Evolutionary conservation across 2,113 vertebrate genomes (phyloP), one percentile per base, ranked within the genome.

Genomic region (Australoheros scitulus): DNA sequence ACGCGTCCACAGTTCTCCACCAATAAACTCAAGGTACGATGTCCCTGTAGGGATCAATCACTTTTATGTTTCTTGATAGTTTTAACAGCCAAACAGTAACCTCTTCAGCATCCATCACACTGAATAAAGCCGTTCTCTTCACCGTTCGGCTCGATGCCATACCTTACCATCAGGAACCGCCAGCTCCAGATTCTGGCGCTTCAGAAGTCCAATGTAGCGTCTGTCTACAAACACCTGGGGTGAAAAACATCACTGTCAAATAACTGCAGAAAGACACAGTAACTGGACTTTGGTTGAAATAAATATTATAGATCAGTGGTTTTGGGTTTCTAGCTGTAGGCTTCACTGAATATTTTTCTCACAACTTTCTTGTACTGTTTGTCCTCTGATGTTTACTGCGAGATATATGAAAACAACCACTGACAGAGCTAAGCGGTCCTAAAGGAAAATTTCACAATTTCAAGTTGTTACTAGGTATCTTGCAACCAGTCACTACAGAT

Each of bases 1-100:
- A 96, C 97, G 1, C 98, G 94, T 26, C 98, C 98, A 0, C 97
- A 94, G 91, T 99, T 99, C 91, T 99, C 98, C 29, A 99, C 97
- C 91, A 99, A 82, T 59, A 99, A 94, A 76, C 97, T 97, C 78
- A 99, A 94, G 7, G 94, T 94, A 1, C 96, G 95, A 76, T 88
- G 93, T 26, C 95, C 97, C 98, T 99, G 93, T 20, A 79, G 36
- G 59, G 59, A 85, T 70, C 72, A 22, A 79, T 68, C 3, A 15
- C 2, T 63, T 82, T 81, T 60, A 80, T 80, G 38, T 70, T 22
- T 75, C 61, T 75, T 34, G 6, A 8, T 22, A 2, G 5, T 81
- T 86, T 43, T 60, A 56, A 32, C n/a, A 52, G 4, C 29, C 76
- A 65, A 50, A 79, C 32, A 74, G 55, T 11, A 14, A 20, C 56